phyloP scores from a whole-genome alignment of 2,888 invertebrate genomes.

The Lampropteryx suffumata region DNA sequence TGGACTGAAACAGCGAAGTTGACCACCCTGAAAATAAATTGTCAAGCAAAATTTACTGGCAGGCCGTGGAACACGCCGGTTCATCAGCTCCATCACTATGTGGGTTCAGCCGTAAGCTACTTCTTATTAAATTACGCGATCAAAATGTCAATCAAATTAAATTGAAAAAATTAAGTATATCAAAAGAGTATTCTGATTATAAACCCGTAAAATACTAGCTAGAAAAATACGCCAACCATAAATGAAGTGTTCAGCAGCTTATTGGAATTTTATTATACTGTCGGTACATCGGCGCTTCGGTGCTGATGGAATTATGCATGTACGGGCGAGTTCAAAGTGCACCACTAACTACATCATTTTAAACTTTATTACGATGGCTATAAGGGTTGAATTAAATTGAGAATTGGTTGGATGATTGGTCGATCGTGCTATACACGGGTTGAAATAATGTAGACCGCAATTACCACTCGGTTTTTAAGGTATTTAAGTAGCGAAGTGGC shows the following conservation, averaged over 20 bases:
- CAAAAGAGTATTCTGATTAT: no score
- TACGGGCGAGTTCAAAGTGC: constrained; percentile 19
- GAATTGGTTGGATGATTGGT: constrained; percentile 7
- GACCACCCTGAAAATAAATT: no score
- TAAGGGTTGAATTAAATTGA: constrained; percentile 5
- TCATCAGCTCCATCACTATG: no score
- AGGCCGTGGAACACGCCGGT: no score
- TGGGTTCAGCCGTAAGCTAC: no score
- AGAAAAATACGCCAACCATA: background rate
- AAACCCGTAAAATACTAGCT: background rate
- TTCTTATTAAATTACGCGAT: no score
- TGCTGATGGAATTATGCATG: constrained; percentile 19
- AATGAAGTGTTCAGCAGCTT: constrained; percentile 3
- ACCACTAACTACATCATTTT: constrained; percentile 8
- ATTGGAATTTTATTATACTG: constrained; percentile 20
- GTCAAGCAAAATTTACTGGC: no score
- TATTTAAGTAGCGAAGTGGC: background rate
- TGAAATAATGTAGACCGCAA: constrained; percentile 18
- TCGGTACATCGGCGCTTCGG: constrained; percentile 7
- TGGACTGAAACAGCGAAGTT: no score
- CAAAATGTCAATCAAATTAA: no score
- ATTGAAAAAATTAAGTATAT: no score
- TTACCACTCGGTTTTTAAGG: constrained; percentile 10
- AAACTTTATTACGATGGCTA: background rate
- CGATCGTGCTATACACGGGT: constrained; percentile 4